Evolutionary conservation across 2,888 invertebrate species (phyloP), one percentile per base, ranked within the genome.

Genomic region (Lithosia quadra): DNA sequence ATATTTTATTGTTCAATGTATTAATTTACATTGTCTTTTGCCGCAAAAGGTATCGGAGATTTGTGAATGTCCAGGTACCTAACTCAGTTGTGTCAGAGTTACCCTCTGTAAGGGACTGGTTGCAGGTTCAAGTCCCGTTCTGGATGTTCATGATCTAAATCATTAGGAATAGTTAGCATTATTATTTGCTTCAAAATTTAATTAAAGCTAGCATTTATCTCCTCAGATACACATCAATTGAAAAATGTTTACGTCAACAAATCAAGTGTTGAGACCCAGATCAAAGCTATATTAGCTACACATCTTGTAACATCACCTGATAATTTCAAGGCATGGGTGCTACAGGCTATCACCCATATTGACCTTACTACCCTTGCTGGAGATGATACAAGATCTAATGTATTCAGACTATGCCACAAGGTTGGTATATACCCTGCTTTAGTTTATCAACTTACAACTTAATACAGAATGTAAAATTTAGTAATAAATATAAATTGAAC

Each of bases 351-450:
- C 10, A 96, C 97, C 43, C 96, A 98, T 68, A 98, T 99, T 74
- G 99, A 99, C 92, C 95, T 99, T 77, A 99, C 99, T 1, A 99
- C 99, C 2, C 95, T 99, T 64, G 96, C 97, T 63, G 99, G 98
- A 55, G 97, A 97, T 91, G 98, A 98, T 86, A 97, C 97, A 0
- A 87, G 90, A 11, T 95, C 97, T 18, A 98, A 98, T 94, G 98
- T 99, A 0, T 90, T 96, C 28, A 95, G 97, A 65, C 95, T 99
- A 2, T 98, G 99, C 86, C 92, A 96, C 68, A 98, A 98, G 95
- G 99, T 98, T 86, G 55, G 57, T 66, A 36, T 28, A 8, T 53
- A n/a, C n/a, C 21, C 53, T 5, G n/a, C n/a, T n/a, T 53, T 8
- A 53, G 7, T 21, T 53, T 36, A 36, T 1, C 13, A 13, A 11